These are phyloP conservation scores for Ophion slaviceki DNA, from an alignment of 2,888 invertebrate species.

Conservation along the genomic window DNA sequence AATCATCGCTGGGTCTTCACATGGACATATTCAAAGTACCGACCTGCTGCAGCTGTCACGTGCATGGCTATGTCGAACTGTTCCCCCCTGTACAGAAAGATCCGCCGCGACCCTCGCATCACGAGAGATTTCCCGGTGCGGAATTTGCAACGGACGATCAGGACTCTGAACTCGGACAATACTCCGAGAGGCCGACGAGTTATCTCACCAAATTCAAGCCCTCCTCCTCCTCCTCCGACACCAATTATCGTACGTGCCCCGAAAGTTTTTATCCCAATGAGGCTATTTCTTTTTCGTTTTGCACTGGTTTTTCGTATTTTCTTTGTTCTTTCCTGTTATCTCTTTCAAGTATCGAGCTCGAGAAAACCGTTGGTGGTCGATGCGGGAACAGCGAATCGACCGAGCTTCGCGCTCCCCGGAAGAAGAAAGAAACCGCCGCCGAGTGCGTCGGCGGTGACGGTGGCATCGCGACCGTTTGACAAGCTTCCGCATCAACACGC, in stretches of 20 bases:
- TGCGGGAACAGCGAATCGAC: conserved; percentile 72
- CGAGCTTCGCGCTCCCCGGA: conserved; percentile 71
- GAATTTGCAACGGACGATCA: conserved; percentile 81
- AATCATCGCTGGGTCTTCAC: conserved; percentile 90
- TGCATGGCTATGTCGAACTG: conserved; percentile 90
- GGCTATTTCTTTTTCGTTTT: not conserved
- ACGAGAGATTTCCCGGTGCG: conserved; percentile 86
- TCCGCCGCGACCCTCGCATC: conserved; percentile 84
- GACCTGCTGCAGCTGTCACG: conserved; percentile 92
- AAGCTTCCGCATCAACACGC: conserved; percentile 82
- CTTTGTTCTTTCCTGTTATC: not conserved
- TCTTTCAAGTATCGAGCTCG: conserved; percentile 67
- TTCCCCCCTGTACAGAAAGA: conserved; percentile 87
- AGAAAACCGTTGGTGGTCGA: conserved; percentile 71
- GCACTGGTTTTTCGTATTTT: not conserved
- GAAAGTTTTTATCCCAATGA: not conserved
- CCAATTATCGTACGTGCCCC: conserved; percentile 67
- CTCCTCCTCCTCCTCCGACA: conserved; percentile 67
- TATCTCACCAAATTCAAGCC: conserved; percentile 72
- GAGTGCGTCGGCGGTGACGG: conserved; percentile 27
- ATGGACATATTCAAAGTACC: conserved; percentile 94
- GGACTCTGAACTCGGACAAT: conserved; percentile 70
- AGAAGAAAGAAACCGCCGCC: conserved; percentile 79
- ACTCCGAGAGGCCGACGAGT: conserved; percentile 66
- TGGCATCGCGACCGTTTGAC: conserved; percentile 77